Percentiles rank a stretch among this genome's conserved stretches.
Conservation (phyloP, 2,888 invertebrate genomes). For the Mechanitis mazaeus region DNA sequence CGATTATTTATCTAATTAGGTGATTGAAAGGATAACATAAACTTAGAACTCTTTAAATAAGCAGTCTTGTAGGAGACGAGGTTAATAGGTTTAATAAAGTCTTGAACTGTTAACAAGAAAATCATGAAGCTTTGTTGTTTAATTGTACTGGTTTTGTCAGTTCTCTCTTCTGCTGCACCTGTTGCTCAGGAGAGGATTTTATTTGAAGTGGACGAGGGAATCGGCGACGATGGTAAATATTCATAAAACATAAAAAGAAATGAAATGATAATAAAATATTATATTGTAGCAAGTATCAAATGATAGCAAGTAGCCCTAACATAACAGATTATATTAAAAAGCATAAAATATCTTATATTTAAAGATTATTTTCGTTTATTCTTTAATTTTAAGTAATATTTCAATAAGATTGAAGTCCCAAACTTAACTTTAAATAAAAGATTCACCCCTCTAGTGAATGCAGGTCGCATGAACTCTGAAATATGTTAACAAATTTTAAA, state of each 20-base stretch:
- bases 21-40: conserved; percentile 46
- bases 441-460: too few relatives aligned
- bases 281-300: too few relatives aligned
- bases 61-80: conserved; percentile 28
- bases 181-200: conserved; percentile 10
- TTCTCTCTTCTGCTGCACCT: conserved; percentile 24
- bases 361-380: too few relatives aligned
- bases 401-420: too few relatives aligned
- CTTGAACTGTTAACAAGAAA: conserved; percentile 14
- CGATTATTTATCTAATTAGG: conserved; percentile 62
- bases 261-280: too few relatives aligned
- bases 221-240: conserved; percentile 10
- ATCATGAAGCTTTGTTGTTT: conserved; percentile 10
- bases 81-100: conserved; percentile 32
- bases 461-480: too few relatives aligned
- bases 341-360: too few relatives aligned
- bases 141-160: conserved; percentile 25
- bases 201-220: conserved; percentile 5
- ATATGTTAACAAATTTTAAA: not conserved
- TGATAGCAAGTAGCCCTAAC: too few relatives aligned
- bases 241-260: not conserved
- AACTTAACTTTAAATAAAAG: too few relatives aligned
- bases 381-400: too few relatives aligned
- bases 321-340: too few relatives aligned
- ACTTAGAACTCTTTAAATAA: conserved; percentile 28